Base-by-base conservation (phyloP, 2,113 vertebrate genomes). In the Tautogolabrus adspersus region DNA sequence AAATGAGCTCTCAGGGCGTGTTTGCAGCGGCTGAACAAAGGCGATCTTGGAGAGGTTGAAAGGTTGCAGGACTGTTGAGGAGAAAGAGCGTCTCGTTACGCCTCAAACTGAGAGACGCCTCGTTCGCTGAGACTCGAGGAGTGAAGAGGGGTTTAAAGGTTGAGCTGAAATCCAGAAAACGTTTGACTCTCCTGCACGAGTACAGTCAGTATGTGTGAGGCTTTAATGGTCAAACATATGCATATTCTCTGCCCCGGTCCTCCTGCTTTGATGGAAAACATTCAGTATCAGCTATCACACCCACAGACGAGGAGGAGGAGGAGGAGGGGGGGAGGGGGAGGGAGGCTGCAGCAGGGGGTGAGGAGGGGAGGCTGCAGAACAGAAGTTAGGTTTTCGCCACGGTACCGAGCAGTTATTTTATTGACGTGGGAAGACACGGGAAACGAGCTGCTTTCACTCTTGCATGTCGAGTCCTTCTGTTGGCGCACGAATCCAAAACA, bases 391-490 rank as follows among this genome's bases (percentile, higher is more conserved):
- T 77, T 81, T 83, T 81, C 34, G 54, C 84, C 86, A 88, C 79
- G 64, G 81, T 79, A 69, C 79, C 62, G 59, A 79, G 66, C 64
- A 42, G 30, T 76, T 77, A 75, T 90, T 89, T 89, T 84, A 91
- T 89, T 85, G 88, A 92, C 84, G 89, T 84, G 82, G 86, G 83
- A 90, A 88, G 89, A 91, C 83, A 87, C 86, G 83, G 83, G 84
- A 82, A 89, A 81, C 75, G 82, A 87, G 89, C 89, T 88, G 88
- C 91, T 91, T 89, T 90, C 91, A 89, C 81, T 88, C 91, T 88
- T 90, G 89, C 93, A 87, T 94, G 93, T 93, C 92, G 72, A 70
- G 82, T 85, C 94, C 93, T 85, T 94, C 93, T 95, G 93, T 92
- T 88, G 85, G 87, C 91, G 81, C 82, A 66, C 18, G 58, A 89